phyloP scores from a whole-genome alignment of 2,888 invertebrate genomes.

The Piscicola geometra region DNA sequence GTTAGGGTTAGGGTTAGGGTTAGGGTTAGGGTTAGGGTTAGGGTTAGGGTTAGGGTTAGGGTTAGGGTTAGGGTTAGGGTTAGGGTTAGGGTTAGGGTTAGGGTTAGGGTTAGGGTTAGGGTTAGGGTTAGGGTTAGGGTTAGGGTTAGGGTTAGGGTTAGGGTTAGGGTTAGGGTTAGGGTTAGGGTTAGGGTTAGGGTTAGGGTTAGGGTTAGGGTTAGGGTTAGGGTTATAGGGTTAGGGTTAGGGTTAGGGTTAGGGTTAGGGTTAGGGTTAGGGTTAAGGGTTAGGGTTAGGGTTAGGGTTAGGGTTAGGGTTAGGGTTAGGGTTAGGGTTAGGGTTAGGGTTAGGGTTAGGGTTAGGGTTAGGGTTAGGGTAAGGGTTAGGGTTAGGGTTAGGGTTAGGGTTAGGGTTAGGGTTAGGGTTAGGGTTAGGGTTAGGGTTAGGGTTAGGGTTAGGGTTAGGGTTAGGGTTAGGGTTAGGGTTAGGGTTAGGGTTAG shows the following conservation, averaged over 20 bases:
- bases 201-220: slow-evolving; percentile 41
- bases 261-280: slow-evolving; percentile 43
- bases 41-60: slow-evolving; percentile 43
- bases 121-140: slow-evolving; percentile 42
- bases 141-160: slow-evolving; percentile 42
- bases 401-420: slow-evolving; percentile 42
- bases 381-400: slow-evolving; percentile 43
- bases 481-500: slow-evolving; percentile 43
- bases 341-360: slow-evolving; percentile 41
- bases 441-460: slow-evolving; percentile 43
- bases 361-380: slow-evolving; percentile 43
- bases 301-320: slow-evolving; percentile 44
- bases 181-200: slow-evolving; percentile 42
- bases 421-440: slow-evolving; percentile 40
- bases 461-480: slow-evolving; percentile 44
- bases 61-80: slow-evolving; percentile 43
- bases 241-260: slow-evolving; percentile 43
- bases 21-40: slow-evolving; percentile 44
- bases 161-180: slow-evolving; percentile 43
- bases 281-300: slow-evolving; percentile 43
- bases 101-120: slow-evolving; percentile 42
- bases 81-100: slow-evolving; percentile 40
- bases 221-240: slow-evolving; percentile 41
- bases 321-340: slow-evolving; percentile 42
- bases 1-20: slow-evolving; percentile 43